Conservation (phyloP, 2,113 vertebrate species). For the Sinocyclocheilus rhinocerous region DNA sequence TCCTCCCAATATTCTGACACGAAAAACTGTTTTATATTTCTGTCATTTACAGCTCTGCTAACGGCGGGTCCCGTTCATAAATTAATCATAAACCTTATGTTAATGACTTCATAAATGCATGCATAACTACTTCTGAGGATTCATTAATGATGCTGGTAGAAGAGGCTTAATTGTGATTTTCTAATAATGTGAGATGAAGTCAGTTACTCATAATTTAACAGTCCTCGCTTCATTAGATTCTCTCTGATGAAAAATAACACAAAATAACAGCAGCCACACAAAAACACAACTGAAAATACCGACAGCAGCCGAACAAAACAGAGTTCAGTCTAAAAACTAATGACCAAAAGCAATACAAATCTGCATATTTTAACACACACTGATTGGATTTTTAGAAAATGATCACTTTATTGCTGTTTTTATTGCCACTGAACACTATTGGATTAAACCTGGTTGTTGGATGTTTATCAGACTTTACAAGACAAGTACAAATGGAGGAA, state of each 20-base stretch:
- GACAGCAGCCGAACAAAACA: not conserved
- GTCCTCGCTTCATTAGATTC: constrained; percentile 16
- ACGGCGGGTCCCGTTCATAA: not conserved
- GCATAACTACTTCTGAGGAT: constrained; percentile 27
- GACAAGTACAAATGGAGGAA: not conserved
- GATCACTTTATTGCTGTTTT: not conserved
- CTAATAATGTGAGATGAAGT: constrained; percentile 29
- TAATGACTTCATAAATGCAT: constrained; percentile 19
- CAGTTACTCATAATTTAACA: constrained; percentile 33
- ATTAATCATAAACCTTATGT: not conserved
- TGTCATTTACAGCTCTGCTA: not conserved
- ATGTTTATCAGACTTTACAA: not conserved
- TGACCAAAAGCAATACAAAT: not conserved
- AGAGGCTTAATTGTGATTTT: constrained; percentile 38
- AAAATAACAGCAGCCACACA: not conserved
- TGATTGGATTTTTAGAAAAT: too few relatives aligned
- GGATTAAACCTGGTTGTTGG: not conserved
- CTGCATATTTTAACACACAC: too few relatives aligned
- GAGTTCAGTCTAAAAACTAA: too few relatives aligned
- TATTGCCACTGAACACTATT: not conserved
- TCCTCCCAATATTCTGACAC: not conserved
- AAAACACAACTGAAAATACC: not conserved
- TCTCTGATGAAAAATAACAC: not conserved
- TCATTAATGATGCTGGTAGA: constrained; percentile 36
- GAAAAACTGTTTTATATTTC: too few relatives aligned